Evolutionary conservation across 2,113 vertebrate genomes (phyloP).

Genomic region (Paratilapia polleni): DNA sequence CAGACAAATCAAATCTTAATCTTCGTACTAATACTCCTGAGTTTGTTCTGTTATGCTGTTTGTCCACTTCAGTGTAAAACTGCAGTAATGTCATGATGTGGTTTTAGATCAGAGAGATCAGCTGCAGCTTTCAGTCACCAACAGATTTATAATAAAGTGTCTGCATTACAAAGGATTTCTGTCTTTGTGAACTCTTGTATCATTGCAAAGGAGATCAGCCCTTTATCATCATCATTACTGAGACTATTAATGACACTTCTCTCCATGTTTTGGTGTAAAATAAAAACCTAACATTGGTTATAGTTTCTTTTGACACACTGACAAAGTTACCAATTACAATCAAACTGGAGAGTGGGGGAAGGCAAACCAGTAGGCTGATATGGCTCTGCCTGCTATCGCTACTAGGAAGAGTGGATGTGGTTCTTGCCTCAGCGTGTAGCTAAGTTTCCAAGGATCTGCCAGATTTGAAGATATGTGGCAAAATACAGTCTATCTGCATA

Average conservation of each 20-base stretch:
- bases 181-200: background rate
- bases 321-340: too few species aligned
- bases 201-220: too few species aligned
- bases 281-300: background rate
- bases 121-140: background rate
- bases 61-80: background rate
- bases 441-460: background rate
- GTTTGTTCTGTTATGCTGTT: background rate
- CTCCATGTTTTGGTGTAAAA: background rate
- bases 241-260: too few species aligned
- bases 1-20: background rate
- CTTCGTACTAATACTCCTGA: background rate
- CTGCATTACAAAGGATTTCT: background rate
- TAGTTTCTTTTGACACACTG: background rate
- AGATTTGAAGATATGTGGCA: background rate
- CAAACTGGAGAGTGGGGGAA: too few species aligned
- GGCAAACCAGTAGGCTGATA: background rate
- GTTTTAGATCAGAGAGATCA: background rate
- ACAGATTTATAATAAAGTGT: background rate
- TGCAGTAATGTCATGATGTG: background rate
- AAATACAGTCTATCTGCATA: background rate
- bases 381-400: background rate
- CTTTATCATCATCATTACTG: too few species aligned
- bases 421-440: background rate
- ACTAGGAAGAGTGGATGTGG: background rate